These are phyloP conservation scores for Papilio polyxenes DNA, from an alignment of 1,140 invertebrate genomes.

Conservation along the genomic window DNA sequence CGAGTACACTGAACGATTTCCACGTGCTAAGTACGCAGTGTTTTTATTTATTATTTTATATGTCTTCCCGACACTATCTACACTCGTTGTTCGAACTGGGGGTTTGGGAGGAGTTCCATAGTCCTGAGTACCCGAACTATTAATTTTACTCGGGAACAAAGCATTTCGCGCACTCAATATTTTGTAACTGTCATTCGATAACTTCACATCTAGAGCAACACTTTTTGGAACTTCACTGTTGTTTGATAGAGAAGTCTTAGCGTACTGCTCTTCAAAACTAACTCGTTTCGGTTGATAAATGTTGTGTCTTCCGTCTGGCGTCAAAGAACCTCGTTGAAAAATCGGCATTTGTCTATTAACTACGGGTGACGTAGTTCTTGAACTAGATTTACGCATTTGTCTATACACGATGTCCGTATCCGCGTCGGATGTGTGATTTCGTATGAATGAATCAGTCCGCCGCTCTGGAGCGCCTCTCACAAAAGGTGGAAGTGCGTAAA, in stretches of 20 bases:
- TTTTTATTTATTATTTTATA: conserved; percentile 47
- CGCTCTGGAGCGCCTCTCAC: conserved; percentile 60
- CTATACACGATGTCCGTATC: conserved; percentile 61
- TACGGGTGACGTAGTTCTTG: conserved; percentile 41
- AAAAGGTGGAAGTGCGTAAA: conserved; percentile 55
- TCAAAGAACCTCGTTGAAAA: conserved; percentile 49
- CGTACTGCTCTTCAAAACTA: conserved; percentile 58
- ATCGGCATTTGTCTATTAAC: conserved; percentile 42
- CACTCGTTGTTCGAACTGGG: conserved; percentile 66
- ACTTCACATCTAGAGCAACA: conserved; percentile 28
- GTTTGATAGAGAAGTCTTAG: conserved; percentile 32
- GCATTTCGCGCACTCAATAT: conserved; percentile 35
- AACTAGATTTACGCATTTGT: conserved; percentile 57
- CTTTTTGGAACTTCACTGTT: conserved; percentile 37
- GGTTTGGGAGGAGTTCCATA: conserved; percentile 55
- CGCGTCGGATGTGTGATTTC: conserved; percentile 41
- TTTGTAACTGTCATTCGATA: conserved; percentile 37
- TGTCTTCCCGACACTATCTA: conserved; percentile 46
- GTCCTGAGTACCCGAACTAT: conserved; percentile 40
- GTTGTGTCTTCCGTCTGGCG: conserved; percentile 40
- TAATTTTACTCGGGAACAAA: conserved; percentile 40
- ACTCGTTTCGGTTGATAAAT: conserved; percentile 58
- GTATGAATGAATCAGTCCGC: conserved; percentile 68
- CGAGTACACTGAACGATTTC: conserved; percentile 61
- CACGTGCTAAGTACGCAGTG: conserved; percentile 40